Conservation (phyloP, 2,113 vertebrate species). For the Daphoenositta chrysoptera region DNA sequence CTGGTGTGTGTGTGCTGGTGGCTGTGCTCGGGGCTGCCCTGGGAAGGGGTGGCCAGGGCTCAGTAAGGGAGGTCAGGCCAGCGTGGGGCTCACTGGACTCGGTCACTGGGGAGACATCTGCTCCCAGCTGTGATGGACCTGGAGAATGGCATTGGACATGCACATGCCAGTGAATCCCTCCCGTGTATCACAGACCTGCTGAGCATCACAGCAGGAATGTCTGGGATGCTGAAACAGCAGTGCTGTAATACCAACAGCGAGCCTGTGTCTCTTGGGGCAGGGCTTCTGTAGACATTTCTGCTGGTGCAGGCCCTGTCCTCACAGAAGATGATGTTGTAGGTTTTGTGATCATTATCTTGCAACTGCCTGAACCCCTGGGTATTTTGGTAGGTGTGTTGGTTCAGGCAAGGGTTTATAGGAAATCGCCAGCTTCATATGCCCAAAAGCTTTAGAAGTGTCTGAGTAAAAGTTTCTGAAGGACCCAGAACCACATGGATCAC, state of each 20-base stretch:
- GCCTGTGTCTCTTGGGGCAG: background rate
- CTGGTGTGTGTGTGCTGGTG: background rate
- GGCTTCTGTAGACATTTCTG: background rate
- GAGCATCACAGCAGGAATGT: background rate
- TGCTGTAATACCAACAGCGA: fast-evolving
- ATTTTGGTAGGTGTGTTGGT: background rate
- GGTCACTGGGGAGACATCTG: fast-evolving
- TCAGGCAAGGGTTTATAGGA: background rate
- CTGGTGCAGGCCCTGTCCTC: background rate
- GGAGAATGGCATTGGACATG: background rate
- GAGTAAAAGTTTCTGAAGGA: background rate
- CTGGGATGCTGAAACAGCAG: background rate
- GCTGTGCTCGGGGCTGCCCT: background rate
- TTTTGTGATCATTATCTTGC: background rate
- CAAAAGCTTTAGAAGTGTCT: background rate
- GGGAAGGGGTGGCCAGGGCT: background rate
- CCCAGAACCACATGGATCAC: background rate
- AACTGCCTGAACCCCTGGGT: background rate
- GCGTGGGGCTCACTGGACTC: background rate
- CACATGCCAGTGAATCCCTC: background rate
- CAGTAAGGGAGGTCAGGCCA: background rate
- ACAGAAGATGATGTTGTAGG: background rate
- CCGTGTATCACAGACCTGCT: background rate
- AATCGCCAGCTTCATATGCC: background rate
- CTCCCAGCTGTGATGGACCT: background rate